Percentiles rank a stretch among this genome's conserved stretches.
These are phyloP conservation scores for Maniola jurtina DNA, from an alignment of 1,140 invertebrate species.

Conservation along the genomic window DNA sequence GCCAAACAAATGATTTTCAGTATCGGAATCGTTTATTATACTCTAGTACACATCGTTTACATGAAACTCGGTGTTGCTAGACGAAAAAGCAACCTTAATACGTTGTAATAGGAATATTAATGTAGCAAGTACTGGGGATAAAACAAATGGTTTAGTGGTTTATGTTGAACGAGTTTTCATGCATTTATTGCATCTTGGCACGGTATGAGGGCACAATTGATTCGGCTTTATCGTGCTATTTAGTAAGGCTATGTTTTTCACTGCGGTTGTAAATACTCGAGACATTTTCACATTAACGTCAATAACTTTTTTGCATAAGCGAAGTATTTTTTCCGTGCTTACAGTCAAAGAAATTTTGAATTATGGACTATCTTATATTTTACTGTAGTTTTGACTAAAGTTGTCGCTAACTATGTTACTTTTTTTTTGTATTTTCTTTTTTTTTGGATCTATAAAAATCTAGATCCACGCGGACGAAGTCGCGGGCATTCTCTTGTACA, in stretches of 20 bases:
- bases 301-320: background rate
- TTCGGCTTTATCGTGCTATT: conserved; percentile 48
- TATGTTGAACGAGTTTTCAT: conserved; percentile 54
- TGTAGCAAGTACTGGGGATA: conserved; percentile 29
- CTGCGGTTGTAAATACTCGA: background rate
- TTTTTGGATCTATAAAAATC: too few relatives aligned
- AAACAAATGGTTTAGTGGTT: conserved; percentile 57
- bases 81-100: conserved; percentile 34
- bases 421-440: too few relatives aligned
- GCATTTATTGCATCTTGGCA: conserved; percentile 61
- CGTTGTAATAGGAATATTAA: conserved; percentile 31
- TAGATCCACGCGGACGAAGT: too few relatives aligned
- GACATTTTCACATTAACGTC: background rate
- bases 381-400: too few relatives aligned
- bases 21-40: conserved; percentile 56
- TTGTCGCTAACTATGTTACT: too few relatives aligned
- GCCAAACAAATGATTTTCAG: conserved; percentile 57
- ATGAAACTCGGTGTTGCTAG: conserved; percentile 16
- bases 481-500: too few relatives aligned
- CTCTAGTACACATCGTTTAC: conserved; percentile 40
- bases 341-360: too few relatives aligned
- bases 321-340: background rate
- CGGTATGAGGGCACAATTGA: conserved; percentile 57
- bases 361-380: too few relatives aligned
- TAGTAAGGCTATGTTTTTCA: conserved; percentile 20